Evolutionary conservation across 2,113 vertebrate genomes (phyloP).

Genomic region (Rhadina sibilatrix): DNA sequence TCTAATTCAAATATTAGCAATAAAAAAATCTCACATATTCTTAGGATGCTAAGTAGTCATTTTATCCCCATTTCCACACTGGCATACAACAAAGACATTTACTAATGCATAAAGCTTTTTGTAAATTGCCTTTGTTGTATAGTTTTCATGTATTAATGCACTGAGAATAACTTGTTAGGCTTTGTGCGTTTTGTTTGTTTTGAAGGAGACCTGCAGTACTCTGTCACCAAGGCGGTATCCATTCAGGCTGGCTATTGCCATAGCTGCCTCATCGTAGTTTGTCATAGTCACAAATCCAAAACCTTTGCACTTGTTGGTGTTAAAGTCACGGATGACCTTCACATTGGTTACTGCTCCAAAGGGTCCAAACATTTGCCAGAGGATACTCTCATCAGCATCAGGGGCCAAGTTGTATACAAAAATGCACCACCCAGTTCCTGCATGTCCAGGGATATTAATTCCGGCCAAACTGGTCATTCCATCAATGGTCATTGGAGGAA

Average conservation of each 20-base stretch:
- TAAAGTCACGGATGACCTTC: constrained; percentile 99
- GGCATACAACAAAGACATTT: constrained; percentile 90
- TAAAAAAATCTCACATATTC: constrained; percentile 87
- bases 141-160: constrained; percentile 88
- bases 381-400: constrained; percentile 96
- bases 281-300: constrained; percentile 99
- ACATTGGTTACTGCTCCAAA: constrained; percentile 98
- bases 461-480: constrained; percentile 98
- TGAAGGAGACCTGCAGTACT: constrained; percentile 98
- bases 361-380: constrained; percentile 99
- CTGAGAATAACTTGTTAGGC: constrained; percentile 85
- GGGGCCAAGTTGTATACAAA: constrained; percentile 99
- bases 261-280: constrained; percentile 98
- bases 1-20: constrained; percentile 87
- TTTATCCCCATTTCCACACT: constrained; percentile 89
- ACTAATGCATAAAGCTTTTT: constrained; percentile 78
- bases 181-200: constrained; percentile 99
- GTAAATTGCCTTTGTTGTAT: constrained; percentile 84
- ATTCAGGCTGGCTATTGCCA: constrained; percentile 98
- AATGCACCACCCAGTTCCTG: constrained; percentile 97
- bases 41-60: constrained; percentile 88
- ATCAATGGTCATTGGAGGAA: constrained; percentile 97
- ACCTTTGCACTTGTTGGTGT: constrained; percentile 99
- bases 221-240: constrained; percentile 98
- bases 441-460: constrained; percentile 96